Evolutionary conservation across 37 sponge, comb jelly and placozoan genomes (phyloP), one percentile per base, ranked within the genome.

Genomic region (Amphimedon queenslandica): DNA sequence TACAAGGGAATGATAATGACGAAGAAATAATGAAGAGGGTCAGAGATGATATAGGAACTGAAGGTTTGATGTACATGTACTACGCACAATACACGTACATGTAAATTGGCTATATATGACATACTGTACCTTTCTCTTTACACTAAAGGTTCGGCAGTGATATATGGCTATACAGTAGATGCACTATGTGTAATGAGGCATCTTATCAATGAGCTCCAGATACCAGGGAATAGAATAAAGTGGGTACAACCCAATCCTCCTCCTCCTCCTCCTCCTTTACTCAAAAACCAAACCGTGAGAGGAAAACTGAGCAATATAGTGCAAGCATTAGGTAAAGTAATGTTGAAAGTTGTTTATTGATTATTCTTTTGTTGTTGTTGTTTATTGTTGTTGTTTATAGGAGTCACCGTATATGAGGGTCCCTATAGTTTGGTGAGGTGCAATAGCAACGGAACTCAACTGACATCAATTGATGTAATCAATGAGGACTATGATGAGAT

Each of bases 1-100:
- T 77, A 29, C 66, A 77, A n/a, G 39, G 42, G 25, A 29, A 23
- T 2, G 37, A 47, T 28, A 40, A 67, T 6, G 78, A 66, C 23
- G 69, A 55, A 33, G 11, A 34, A 18, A 21, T 67, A 27, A 41
- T n/a, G 1, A 38, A 51, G 11, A 67, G 58, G 55, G 8, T n/a
- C 55, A 31, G 69, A 67, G 39, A 29, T 33, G 4, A 5, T 4
- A 2, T 57, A 38, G 40, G 13, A 47, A 37, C 6, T 35, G 34
- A n/a, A 36, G 75, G 63, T 1, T n/a, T n/a, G n/a, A n/a, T n/a
- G n/a, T n/a, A n/a, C n/a, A n/a, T n/a, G n/a, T n/a, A n/a, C n/a
- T n/a, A n/a, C n/a, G n/a, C n/a, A n/a, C n/a, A 58, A 34, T 47
- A 47, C 13, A 8, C 13, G 13, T 47, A 18, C 13, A 47, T 13